Evolutionary conservation across 2,113 vertebrate genomes (phyloP), one percentile per base, ranked within the genome.

Genomic region (Neomonachus schauinslandi): DNA sequence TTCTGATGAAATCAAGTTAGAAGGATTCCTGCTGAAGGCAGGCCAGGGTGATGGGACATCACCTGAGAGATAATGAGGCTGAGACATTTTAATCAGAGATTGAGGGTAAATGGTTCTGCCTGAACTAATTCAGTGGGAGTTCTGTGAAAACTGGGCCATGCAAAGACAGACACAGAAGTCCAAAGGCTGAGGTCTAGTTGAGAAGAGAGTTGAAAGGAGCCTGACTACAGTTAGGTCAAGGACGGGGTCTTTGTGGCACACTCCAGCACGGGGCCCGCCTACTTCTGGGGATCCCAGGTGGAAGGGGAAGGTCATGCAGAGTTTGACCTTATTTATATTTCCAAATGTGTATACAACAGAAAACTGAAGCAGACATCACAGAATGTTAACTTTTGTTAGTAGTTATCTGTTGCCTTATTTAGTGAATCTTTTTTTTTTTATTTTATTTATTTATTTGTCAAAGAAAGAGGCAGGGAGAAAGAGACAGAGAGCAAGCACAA

Each of bases 251-350:
- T 39, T 31, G 31, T 39, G 12, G 16, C 36, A 53, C 3, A 1
- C 6, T 2, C 10, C 13, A 42, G 3, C 9, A 2, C 4, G 22
- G 33, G 16, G 12, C 33, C 28, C 3, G 5, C 49, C 19, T 63
- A 2, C 57, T 59, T 69, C 14, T 19, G 12, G 15, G 21, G 5
- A 55, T 65, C 28, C 63, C 13, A 74, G 74, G 39, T 46, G 13
- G 14, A 36, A 15, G 4, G 3, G 1, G 21, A 15, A 71, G 77
- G 31, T 2, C 26, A 72, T 7, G 21, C 7, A 16, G 46, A 65
- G 2, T 51, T 49, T 65, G 21, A 19, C 36, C 10, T 49, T 28
- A 57, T n/a, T 24, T 55, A 0, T 24, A 22, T 87, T 79, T 95
- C 61, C 18, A 63, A 71, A 65, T 51, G 42, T 65, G 18, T 14